Evolutionary conservation across 2,113 vertebrate genomes (phyloP).

Genomic region (Phalacrocorax aristotelis): DNA sequence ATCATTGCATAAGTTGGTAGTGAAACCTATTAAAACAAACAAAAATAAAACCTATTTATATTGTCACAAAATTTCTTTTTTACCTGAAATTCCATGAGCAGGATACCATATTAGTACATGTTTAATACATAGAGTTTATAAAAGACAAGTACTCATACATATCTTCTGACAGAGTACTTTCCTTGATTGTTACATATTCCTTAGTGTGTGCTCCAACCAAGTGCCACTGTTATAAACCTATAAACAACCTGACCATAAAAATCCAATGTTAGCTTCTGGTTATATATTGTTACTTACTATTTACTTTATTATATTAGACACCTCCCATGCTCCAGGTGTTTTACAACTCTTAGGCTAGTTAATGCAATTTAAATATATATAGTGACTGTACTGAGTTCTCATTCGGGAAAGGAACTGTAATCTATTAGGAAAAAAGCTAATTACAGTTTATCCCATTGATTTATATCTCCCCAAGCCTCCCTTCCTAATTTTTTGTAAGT

Average conservation of each 20-base stretch:
- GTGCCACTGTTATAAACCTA: conserved; percentile 2
- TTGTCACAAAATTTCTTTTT: not conserved
- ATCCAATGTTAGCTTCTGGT: conserved; percentile 4
- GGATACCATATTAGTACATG: not conserved
- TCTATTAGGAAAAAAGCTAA: conserved; percentile 49
- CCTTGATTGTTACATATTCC: not conserved
- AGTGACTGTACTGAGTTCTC: not conserved
- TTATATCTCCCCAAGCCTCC: conserved; percentile 21
- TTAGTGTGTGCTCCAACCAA: not conserved
- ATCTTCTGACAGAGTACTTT: not conserved
- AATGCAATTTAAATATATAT: conserved; percentile 55
- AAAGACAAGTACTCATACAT: not conserved
- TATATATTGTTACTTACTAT: conserved; percentile 44
- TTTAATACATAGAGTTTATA: not conserved
- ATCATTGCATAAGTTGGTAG: not conserved
- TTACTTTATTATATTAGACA: conserved; percentile 54
- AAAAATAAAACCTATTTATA: not conserved
- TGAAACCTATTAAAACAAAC: not conserved
- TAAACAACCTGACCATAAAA: conserved; percentile 34
- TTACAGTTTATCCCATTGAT: conserved; percentile 44
- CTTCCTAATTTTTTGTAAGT: conserved; percentile 24
- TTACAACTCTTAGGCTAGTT: conserved; percentile 45
- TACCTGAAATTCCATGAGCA: not conserved
- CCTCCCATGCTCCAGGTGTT: conserved; percentile 38
- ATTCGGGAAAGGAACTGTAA: not conserved